Base-by-base conservation (phyloP, 2,888 invertebrate genomes). In the Agonopterix heracliana region DNA sequence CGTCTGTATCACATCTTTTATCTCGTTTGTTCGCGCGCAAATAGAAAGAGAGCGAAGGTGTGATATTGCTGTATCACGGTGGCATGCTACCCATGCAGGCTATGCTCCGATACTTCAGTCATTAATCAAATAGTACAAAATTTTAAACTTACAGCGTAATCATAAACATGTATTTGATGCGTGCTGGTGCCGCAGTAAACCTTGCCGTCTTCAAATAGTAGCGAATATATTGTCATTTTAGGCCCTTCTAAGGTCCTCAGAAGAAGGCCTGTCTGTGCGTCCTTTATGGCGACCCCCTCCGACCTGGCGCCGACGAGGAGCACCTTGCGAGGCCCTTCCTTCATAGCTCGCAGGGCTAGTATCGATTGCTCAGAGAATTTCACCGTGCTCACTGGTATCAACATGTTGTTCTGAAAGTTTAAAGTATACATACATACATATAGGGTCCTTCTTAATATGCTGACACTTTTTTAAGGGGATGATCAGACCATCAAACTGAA, bases 171-270 rank as follows among this genome's bases (percentile, higher is more conserved):
- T 70, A 95, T 92, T 61, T 92, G 91, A 55, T 92, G 91, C 56
- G 90, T 91, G 64, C 92, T 93, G 1, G 95, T 94, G 5, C 95
- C 95, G 63, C 94, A 95, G 72, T 92, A 95, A n/a, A 95, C 89
- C 53, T 91, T 89, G 48, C 91, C 92, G 38, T 91, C 90, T 60
- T 92, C 90, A 57, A 92, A 89, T n/a, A 93, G 78, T 49, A 95
- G 71, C 7, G 93, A 92, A 66, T 94, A 95, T 0, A 94, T 93
- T 0, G 94, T 93, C 64, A 74, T 89, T 56, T 81, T 91, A 44
- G 79, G 91, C 57, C 85, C 91, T 64, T 69, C 67, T 36, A 95
- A 88, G 0, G 91, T 92, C 38, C 95, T 83, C 46, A 95, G 67
- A 50, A 93, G 76, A 0, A 95, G 78, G 0, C 95, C 94, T 0